Conservation (phyloP, 2,797 vertebrate species). For the Oreochromis mossambicus region DNA sequence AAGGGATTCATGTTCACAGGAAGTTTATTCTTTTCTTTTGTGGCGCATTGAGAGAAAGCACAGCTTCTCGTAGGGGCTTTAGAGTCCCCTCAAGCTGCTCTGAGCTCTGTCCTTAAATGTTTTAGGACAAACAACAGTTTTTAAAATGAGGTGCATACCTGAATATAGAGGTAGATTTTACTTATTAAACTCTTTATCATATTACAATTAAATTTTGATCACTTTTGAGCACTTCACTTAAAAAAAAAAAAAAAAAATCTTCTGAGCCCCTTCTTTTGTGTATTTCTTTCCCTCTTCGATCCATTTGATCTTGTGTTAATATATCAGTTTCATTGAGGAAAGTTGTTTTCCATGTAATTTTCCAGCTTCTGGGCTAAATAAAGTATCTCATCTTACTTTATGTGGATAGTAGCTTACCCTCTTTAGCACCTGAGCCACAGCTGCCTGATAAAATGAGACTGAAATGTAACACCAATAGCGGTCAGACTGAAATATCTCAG, state of each 20-base stretch:
- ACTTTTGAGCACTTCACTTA: neutral
- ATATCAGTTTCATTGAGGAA: neutral
- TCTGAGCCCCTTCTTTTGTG: neutral
- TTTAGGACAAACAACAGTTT: neutral
- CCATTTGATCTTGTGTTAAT: neutral
- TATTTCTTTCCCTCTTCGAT: neutral
- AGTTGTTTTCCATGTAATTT: neutral
- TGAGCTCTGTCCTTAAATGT: neutral
- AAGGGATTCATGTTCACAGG: neutral
- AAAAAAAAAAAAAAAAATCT: neutral
- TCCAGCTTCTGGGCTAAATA: rapidly evolving
- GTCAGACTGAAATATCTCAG: neutral
- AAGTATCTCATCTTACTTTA: neutral
- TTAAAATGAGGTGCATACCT: neutral
- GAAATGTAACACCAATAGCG: neutral
- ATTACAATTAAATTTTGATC: neutral
- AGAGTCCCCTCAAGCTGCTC: neutral
- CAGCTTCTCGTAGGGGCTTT: rapidly evolving
- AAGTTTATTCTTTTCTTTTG: neutral
- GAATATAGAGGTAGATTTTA: neutral
- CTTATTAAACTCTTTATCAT: neutral
- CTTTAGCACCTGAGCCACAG: neutral
- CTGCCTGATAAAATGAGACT: neutral
- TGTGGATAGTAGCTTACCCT: neutral
- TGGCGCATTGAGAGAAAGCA: neutral